Conservation (phyloP, 2,797 vertebrate genomes). For the Pelochelys cantorii region DNA sequence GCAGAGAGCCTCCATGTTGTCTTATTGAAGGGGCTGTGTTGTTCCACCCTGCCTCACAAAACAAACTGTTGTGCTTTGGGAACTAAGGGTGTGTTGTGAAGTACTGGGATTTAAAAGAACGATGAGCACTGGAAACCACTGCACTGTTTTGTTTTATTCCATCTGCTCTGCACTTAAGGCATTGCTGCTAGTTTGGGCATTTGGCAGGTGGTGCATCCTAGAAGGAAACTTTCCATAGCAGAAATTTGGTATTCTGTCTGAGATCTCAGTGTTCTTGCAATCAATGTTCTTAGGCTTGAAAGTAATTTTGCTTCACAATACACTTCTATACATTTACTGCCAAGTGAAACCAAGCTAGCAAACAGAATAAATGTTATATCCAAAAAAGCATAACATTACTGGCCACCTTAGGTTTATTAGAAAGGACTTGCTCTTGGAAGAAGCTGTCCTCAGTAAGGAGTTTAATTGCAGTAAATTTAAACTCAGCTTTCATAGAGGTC, state of each 20-base stretch:
- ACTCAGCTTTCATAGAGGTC: neutral
- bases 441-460: neutral
- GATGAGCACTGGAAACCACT: neutral
- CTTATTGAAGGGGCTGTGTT: neutral
- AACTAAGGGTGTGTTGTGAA: conserved; percentile 11
- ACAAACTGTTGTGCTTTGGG: neutral
- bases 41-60: conserved; percentile 51
- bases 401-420: neutral
- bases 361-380: neutral
- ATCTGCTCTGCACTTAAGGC: neutral
- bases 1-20: neutral
- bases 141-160: neutral
- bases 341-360: neutral
- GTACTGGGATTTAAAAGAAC: neutral
- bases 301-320: conserved; percentile 57
- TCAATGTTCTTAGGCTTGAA: conserved; percentile 58
- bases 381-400: conserved; percentile 11
- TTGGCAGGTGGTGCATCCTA: conserved; percentile 27
- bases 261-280: conserved; percentile 38
- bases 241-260: conserved; percentile 55
- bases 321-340: conserved; percentile 12
- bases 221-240: conserved; percentile 48
- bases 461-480: neutral
- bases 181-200: conserved; percentile 4
- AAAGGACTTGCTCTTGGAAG: neutral